Evolutionary conservation across 1,140 invertebrate species (phyloP), one percentile per base, ranked within the genome.

Genomic region (Saccostrea echinata): DNA sequence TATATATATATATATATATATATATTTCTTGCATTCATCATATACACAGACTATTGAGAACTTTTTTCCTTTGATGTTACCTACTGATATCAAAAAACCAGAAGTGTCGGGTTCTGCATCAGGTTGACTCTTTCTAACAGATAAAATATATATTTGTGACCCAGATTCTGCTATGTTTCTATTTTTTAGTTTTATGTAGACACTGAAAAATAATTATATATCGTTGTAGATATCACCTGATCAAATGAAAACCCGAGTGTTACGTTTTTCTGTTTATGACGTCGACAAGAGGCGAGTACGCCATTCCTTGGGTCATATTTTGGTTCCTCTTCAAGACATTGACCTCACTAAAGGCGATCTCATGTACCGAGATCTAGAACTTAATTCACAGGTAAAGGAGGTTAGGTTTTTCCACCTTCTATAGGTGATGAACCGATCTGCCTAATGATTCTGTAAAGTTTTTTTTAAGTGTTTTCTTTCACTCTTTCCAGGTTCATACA

Each of bases 231-330:
- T 94, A 13, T 33, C 90, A 27, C 3, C 86, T 16, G 86, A 91
- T 12, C 90, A 93, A 12, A 35, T 93, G 0, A 61, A 80, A 13
- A 88, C 85, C 16, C 81, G 92, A 18, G 92, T 90, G 8, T 82
- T 94, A 27, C 89, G 93, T 11, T 92, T 95, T 81, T 94, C 93
- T 30, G 93, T 95, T 6, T 95, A 95, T 90, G 94, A 94, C 86
- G 92, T 95, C 1, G 94, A 95, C 90, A 94, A 91, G 88, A 87
- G 92, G 24, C 90, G 92, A 43, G 90, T 95, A 43, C 92, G 94
- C 35, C 94, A 95, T 84, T 93, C 91, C n/a, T 88, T 94, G 18
- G 94, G 94, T 86, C 94, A 95, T 88, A 92, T 92, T 33, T 86
- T 94, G 76, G 88, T 94, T 6, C 88, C 92, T 9, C 87, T 95